Evolutionary conservation across 2,113 vertebrate genomes (phyloP), one percentile per base, ranked within the genome.

Genomic region (Malaclemys terrapin): DNA sequence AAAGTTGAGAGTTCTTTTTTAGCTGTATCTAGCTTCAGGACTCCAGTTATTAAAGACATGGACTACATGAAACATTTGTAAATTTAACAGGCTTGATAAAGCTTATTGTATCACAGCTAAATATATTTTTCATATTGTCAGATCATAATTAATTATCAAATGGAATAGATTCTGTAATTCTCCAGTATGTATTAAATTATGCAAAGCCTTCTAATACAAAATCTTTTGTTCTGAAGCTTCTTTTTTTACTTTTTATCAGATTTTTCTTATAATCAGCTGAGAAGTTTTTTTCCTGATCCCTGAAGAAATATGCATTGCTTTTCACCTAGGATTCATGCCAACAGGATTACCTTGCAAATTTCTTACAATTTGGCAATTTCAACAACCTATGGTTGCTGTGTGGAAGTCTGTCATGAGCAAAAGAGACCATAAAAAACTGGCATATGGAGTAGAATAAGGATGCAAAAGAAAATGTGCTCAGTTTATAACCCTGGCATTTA

Each of bases 361-460:
- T 95, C 10, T 87, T 96, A 47, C 85, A 92, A 81, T 56, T 76
- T 65, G 78, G 75, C 72, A 50, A 31, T 8, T 95, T 91, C 79
- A 93, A 53, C 47, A 87, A 27, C 13, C 5, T 19, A 9, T 79
- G 52, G 2, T 80, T 86, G 14, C 52, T 42, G 3, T 38, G 35
- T 50, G 17, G 75, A 50, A 87, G n/a, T 79, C 54, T 50, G 31
- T 62, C 22, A 62, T 57, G 57, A 87, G 38, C 10, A 35, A 76
- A 85, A 76, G 24, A 45, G 50, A 87, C 31, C 54, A 38, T 62
- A 62, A 59, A 54, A 76, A 35, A 38, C 54, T 59, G 75, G 24
- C 75, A 50, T 12, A 8, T 19, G 24, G 57, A 50, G 49, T 80
- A 59, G 31, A 16, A 50, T 45, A 45, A 25, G 45, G 45, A 7